phyloP scores from a whole-genome alignment of 2,113 vertebrate species.

The Cettia cetti region DNA sequence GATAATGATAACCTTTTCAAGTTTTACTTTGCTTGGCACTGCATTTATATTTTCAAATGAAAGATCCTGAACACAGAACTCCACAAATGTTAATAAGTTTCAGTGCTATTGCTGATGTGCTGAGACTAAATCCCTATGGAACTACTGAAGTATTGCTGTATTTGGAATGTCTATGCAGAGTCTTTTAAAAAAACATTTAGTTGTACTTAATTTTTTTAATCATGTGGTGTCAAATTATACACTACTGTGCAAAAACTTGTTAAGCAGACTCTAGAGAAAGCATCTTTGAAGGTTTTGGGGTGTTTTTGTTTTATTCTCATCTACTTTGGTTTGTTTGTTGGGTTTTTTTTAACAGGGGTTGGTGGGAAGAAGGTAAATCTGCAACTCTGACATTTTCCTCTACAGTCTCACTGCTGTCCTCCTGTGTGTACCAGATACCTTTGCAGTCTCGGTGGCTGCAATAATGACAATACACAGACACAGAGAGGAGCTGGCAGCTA shows the following conservation, averaged over 20 bases:
- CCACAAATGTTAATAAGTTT: neutral
- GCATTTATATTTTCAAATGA: slow-evolving; percentile 10
- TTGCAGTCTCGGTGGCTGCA: neutral
- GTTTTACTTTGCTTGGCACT: neutral
- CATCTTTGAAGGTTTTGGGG: neutral
- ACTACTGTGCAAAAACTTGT: neutral
- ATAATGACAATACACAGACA: neutral
- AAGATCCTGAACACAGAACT: neutral
- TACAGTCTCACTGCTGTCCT: neutral
- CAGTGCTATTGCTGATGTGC: neutral
- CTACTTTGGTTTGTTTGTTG: neutral
- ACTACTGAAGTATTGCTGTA: neutral
- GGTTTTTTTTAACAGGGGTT: neutral
- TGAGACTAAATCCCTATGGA: slow-evolving; percentile 11
- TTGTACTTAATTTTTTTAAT: neutral
- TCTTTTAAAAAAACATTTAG: neutral
- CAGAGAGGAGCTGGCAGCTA: neutral
- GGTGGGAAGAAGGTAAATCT: neutral
- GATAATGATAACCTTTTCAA: slow-evolving; percentile 52
- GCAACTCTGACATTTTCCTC: neutral
- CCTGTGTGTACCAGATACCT: neutral
- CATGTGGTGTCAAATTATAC: neutral
- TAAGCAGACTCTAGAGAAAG: neutral
- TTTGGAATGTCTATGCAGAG: neutral
- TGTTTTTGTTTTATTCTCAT: neutral